phyloP scores from a whole-genome alignment of 1,140 invertebrate species.

The Cylas formicarius region DNA sequence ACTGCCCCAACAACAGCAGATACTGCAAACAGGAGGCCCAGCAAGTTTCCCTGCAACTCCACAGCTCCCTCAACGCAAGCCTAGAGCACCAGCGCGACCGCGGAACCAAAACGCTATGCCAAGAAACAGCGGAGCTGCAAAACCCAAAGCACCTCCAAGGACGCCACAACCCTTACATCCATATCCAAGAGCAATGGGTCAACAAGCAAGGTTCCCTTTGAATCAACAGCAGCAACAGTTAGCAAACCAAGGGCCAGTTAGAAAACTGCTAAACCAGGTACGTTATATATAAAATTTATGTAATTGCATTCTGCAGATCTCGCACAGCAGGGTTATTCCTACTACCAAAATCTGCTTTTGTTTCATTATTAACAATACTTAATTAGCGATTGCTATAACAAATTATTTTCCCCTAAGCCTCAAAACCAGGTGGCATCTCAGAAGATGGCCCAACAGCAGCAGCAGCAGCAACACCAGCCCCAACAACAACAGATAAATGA shows the following conservation, averaged over 20 bases:
- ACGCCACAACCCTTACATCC: background rate
- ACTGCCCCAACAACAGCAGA: background rate
- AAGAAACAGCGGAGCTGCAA: background rate
- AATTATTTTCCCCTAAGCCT: too few species aligned
- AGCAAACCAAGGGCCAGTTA: conserved; percentile 1
- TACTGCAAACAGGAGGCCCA: conserved; percentile 1
- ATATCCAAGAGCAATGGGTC: background rate
- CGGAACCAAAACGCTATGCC: too few species aligned
- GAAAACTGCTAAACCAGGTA: too few species aligned
- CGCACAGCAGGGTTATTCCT: background rate
- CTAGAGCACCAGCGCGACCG: conserved; percentile 1
- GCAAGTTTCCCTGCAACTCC: conserved; percentile 4
- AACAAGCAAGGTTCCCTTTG: background rate
- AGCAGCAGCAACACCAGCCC: background rate
- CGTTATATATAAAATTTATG: background rate
- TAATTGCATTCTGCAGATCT: background rate
- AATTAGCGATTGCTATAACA: too few species aligned
- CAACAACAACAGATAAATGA: conserved; percentile 1
- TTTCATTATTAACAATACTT: too few species aligned
- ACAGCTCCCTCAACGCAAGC: conserved; percentile 5
- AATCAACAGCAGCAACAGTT: conserved; percentile 3
- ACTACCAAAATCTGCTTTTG: too few species aligned
- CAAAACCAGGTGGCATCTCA: too few species aligned
- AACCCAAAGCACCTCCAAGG: background rate
- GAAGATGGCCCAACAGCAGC: conserved; percentile 4